phyloP scores from a whole-genome alignment of 2,888 invertebrate species.

The Ornithoptera alexandrae region DNA sequence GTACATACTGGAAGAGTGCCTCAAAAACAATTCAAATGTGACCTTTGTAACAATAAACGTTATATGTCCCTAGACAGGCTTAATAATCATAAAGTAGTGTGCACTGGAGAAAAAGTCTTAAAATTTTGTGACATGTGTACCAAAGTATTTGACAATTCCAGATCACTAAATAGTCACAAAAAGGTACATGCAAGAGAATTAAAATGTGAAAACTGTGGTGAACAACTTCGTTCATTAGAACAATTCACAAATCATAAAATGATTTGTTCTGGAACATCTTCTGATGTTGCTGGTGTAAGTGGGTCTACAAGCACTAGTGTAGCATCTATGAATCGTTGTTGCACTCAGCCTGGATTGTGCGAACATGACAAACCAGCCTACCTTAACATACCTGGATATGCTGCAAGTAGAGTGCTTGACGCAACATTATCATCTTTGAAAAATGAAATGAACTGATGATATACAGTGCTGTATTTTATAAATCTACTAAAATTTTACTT shows the following conservation, averaged over 20 bases:
- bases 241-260: constrained; percentile 76
- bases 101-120: constrained; percentile 74
- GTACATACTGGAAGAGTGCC: constrained; percentile 78
- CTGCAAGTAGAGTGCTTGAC: constrained; percentile 69
- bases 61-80: constrained; percentile 77
- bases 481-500: constrained; percentile 35
- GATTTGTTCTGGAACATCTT: constrained; percentile 62
- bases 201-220: constrained; percentile 76
- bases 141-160: constrained; percentile 78
- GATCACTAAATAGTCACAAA: constrained; percentile 77
- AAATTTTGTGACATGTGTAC: constrained; percentile 79
- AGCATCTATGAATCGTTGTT: constrained; percentile 60
- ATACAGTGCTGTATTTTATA: constrained; percentile 31
- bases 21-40: constrained; percentile 78
- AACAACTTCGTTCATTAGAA: constrained; percentile 75
- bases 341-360: constrained; percentile 73
- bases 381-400: constrained; percentile 75
- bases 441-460: constrained; percentile 73
- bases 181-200: constrained; percentile 77
- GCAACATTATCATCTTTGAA: constrained; percentile 73
- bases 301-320: constrained; percentile 42
- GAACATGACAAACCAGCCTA: constrained; percentile 78
- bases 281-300: constrained; percentile 56
- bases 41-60: constrained; percentile 76
- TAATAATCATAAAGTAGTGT: constrained; percentile 76